Evolutionary conservation across 1,140 invertebrate genomes (phyloP).

Genomic region (Grapholita molesta): DNA sequence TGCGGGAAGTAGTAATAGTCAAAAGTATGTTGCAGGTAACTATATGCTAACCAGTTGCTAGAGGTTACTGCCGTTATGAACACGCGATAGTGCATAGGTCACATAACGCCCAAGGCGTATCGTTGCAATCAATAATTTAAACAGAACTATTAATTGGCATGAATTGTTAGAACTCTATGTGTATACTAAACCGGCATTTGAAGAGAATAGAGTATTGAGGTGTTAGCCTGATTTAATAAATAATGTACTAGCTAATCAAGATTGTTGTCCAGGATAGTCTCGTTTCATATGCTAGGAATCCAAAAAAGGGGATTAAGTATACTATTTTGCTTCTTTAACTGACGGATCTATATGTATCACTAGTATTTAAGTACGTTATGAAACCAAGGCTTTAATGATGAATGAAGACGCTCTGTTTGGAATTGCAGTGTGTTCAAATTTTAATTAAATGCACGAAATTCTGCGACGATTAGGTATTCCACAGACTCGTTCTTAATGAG

Average conservation of each 20-base stretch:
- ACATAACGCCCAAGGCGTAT: neutral
- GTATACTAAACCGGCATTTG: neutral
- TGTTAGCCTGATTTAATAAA: too few species aligned
- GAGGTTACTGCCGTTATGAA: neutral
- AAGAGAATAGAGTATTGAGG: too few species aligned
- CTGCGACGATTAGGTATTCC: slow-evolving; percentile 5
- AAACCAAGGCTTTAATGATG: neutral
- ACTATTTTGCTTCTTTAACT: too few species aligned
- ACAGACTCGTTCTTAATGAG: neutral
- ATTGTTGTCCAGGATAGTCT: too few species aligned
- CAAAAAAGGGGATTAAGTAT: too few species aligned
- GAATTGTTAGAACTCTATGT: neutral
- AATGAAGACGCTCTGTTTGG: neutral
- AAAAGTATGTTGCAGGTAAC: neutral
- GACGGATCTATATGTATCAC: too few species aligned
- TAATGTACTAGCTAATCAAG: too few species aligned
- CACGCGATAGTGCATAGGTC: neutral
- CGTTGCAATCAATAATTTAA: neutral
- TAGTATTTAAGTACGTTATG: too few species aligned
- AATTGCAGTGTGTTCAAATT: neutral
- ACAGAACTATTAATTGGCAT: neutral
- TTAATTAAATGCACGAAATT: neutral
- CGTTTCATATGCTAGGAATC: too few species aligned
- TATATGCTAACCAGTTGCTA: neutral
- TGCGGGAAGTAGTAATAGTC: neutral